These are phyloP conservation scores for Junco hyemalis DNA, from an alignment of 2,113 vertebrate species.

Conservation along the genomic window DNA sequence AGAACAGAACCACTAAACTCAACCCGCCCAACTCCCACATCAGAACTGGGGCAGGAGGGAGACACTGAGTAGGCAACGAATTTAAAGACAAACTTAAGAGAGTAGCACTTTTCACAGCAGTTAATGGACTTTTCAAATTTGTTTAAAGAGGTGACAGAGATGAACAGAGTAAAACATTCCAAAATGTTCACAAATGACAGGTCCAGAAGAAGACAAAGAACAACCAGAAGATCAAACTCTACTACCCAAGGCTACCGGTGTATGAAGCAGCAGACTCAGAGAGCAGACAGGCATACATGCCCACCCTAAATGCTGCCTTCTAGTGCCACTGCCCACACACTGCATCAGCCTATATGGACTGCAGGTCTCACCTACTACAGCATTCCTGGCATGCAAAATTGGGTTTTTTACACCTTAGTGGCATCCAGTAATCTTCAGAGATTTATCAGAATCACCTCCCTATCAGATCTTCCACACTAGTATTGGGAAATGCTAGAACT, in stretches of 20 bases:
- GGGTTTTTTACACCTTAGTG: not conserved
- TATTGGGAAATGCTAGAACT: not conserved
- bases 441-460: not conserved
- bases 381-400: not conserved
- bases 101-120: not conserved
- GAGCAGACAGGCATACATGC: not conserved
- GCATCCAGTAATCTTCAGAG: not conserved
- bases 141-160: not conserved
- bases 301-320: not conserved
- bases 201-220: not conserved
- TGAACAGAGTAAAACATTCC: not conserved
- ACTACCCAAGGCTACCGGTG: not conserved
- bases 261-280: not conserved
- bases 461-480: not conserved
- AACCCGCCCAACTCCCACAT: not conserved
- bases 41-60: not conserved
- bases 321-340: not conserved
- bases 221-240: not conserved
- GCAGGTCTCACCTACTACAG: not conserved
- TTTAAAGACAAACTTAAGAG: not conserved
- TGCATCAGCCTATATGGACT: not conserved
- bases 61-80: not conserved
- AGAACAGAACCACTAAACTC: not conserved
- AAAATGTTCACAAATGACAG: not conserved
- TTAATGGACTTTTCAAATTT: not conserved